Evolutionary conservation across 2,113 vertebrate genomes (phyloP), one percentile per base, ranked within the genome.

Genomic region (Oryzias celebensis): DNA sequence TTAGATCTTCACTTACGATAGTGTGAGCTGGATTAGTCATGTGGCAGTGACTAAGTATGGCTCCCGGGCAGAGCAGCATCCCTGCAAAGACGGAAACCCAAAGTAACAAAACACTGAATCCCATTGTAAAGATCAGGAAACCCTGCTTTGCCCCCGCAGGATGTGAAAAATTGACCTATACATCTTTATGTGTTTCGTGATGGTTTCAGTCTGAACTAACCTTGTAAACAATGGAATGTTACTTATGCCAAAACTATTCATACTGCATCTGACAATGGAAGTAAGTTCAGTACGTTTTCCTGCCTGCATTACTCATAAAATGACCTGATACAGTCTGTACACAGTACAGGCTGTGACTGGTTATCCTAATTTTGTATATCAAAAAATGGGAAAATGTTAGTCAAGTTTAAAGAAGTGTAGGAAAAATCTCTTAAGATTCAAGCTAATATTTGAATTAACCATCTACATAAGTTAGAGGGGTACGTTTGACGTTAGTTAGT

Each of bases 21-120:
- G 75, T 72, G 82, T 80, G 76, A 80, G 86, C 74, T 68, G 60
- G 75, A 80, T 83, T 83, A 85, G 78, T 85, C 82, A 87, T 83
- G 66, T 78, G 72, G 53, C 3, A 36, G 53, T 83, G 84, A 84
- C 77, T 83, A 82, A 82, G 77, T 65, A 68, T 58, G 71, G 69
- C 64, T 80, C 44, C 14, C 58, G 41, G 65, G 69, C 45, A 63
- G 26, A 14, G 2, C 73, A 76, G 77, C 62, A 73, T 66, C 74
- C 73, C 62, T 54, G 62, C 62, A 52, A 62, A 56, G 60, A 74
- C 31, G 50, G 55, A 52, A 61, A 57, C 2, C 47, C 23, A 22
- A 73, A 36, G 22, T 23, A 55, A 41, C 51, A 31, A 62, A 24
- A 47, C 14, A 2, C 18, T 14, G 68, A 18, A 23, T 53, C 12